Evolutionary conservation across 1,140 invertebrate species (phyloP), one percentile per base, ranked within the genome.

Genomic region (Colletes gigas): DNA sequence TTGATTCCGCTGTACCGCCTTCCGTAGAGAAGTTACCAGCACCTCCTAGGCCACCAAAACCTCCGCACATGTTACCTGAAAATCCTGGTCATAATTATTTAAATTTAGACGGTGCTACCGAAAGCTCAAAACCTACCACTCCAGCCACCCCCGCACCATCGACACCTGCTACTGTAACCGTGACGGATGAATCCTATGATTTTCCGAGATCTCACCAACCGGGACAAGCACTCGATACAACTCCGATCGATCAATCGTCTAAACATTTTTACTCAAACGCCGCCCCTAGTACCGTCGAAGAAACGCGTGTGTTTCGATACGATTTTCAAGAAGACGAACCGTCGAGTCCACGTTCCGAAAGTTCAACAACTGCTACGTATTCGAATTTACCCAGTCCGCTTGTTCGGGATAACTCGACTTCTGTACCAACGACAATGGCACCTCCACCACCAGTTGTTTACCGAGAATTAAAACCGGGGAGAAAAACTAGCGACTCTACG

Each of bases 31-130:
- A 90, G 71, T 87, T 91, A 60, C 88, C 91, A 30, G 95, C 95
- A 15, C 96, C 96, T 10, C 96, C 96, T 4, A 93, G 96, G 81
- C 96, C 96, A n/a, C 96, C 96, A 1, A 97, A 97, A 92, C 96
- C 96, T 8, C 92, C 95, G n/a, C 94, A 95, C 75, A 92, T 93
- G 90, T 87, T 92, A 67, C 82, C 89, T 52, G 94, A 88, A 78
- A 92, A 90, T 86, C 90, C 91, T 41, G 93, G 94, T 41, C 93
- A 94, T 79, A 94, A 93, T 89, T 95, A 95, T 91, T 90, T 95
- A 84, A 94, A 95, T 89, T 89, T 94, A 7, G 92, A 93, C 57
- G 90, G 92, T 72, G 90, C 90, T 15, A 92, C 89, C 0, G 92
- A 93, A 59, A 92, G 91, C 65, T 91, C 91, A 6, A 92, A 91